These are phyloP conservation scores for Athripsodes cinereus DNA, from an alignment of 2,888 invertebrate genomes.

Conservation along the genomic window DNA sequence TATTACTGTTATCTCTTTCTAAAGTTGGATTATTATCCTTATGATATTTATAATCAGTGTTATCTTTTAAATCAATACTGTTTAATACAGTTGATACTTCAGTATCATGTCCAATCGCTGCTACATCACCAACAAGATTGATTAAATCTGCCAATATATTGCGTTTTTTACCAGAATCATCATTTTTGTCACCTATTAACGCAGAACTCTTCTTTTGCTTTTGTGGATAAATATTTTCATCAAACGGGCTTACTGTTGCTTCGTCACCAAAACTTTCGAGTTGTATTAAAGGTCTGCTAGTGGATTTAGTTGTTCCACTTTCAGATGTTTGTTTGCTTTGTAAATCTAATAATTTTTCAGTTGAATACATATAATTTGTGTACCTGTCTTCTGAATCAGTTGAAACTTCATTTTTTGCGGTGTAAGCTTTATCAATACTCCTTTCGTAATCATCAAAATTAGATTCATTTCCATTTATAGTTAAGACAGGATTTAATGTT, in stretches of 20 bases:
- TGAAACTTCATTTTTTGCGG: neutral
- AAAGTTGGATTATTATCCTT: neutral
- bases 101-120: conserved; percentile 41
- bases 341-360: neutral
- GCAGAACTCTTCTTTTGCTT: conserved; percentile 24
- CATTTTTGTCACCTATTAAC: conserved; percentile 15
- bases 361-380: neutral
- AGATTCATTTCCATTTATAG: neutral
- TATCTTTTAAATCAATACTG: conserved; percentile 15
- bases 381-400: neutral
- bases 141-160: conserved; percentile 42
- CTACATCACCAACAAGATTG: conserved; percentile 45
- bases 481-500: neutral
- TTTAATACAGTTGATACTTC: conserved; percentile 26
- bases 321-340: too few species aligned
- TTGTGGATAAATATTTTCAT: conserved; percentile 16
- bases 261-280: neutral
- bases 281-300: neutral
- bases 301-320: neutral
- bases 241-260: conserved; percentile 2
- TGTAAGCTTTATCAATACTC: neutral
- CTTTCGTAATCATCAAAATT: neutral
- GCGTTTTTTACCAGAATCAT: conserved; percentile 29
- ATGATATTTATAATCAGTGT: conserved; percentile 8
- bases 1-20: conserved; percentile 9